Conservation (phyloP, 2,797 vertebrate species). For the Phoeniculus purpureus region DNA sequence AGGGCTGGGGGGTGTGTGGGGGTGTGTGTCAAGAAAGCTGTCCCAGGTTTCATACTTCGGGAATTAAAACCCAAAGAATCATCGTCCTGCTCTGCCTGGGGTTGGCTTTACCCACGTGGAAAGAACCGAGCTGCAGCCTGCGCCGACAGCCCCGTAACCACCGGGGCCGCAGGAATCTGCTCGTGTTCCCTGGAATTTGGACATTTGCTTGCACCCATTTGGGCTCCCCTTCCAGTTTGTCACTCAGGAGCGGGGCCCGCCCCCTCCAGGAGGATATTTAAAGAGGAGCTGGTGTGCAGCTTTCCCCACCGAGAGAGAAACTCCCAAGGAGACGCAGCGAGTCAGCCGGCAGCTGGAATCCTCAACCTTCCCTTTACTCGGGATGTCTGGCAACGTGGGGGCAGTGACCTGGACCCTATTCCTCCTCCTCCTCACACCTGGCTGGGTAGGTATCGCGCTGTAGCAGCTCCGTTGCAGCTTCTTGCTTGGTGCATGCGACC, state of each 20-base stretch:
- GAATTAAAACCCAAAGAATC: neutral
- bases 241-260: neutral
- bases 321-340: fast-evolving
- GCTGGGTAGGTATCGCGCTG: constrained; percentile 34
- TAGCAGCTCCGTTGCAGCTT: neutral
- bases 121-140: neutral
- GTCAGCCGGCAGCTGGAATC: neutral
- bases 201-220: neutral
- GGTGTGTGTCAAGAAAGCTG: neutral
- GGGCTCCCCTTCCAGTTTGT: neutral
- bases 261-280: constrained; percentile 50
- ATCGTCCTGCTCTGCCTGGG: neutral
- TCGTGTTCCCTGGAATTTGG: neutral
- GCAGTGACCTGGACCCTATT: neutral
- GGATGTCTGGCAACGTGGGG: neutral
- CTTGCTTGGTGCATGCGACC: neutral
- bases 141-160: neutral
- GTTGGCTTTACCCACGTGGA: neutral
- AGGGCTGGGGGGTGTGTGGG: too few species aligned
- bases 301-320: neutral
- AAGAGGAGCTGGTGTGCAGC: neutral
- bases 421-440: neutral
- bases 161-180: constrained; percentile 1
- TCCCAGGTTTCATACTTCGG: neutral
- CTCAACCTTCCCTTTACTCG: neutral